phyloP scores from a whole-genome alignment of 2,113 vertebrate genomes.

The Lamprologus lemairii region DNA sequence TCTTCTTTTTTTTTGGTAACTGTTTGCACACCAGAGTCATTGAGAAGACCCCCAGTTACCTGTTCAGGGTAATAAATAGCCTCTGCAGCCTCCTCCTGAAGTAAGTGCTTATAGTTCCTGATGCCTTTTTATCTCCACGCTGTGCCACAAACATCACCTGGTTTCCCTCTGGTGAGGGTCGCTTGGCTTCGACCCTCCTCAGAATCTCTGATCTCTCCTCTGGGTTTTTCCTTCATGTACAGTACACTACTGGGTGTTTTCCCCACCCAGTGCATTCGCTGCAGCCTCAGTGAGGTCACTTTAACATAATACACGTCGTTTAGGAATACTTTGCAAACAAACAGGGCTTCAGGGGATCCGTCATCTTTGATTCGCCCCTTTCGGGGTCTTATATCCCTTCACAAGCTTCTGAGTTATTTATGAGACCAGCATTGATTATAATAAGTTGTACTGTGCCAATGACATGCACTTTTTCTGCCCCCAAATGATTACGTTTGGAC shows the following conservation, averaged over 20 bases:
- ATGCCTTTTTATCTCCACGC: constrained; percentile 49
- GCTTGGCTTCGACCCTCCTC: not conserved
- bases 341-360: constrained; percentile 43
- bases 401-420: constrained; percentile 65
- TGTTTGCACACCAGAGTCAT: constrained; percentile 22
- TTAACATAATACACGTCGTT: constrained; percentile 51
- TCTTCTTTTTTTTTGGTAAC: not conserved
- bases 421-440: constrained; percentile 56
- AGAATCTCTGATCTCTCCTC: constrained; percentile 41
- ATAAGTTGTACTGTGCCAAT: constrained; percentile 59
- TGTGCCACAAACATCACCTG: constrained; percentile 34
- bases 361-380: constrained; percentile 47
- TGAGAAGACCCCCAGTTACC: not conserved
- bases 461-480: constrained; percentile 64
- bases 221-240: constrained; percentile 50
- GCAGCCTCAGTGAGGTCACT: constrained; percentile 76
- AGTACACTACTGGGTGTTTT: constrained; percentile 68
- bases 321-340: constrained; percentile 45
- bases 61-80: constrained; percentile 12
- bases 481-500: constrained; percentile 61
- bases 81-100: not conserved
- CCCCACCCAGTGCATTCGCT: constrained; percentile 61
- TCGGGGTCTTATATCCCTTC: constrained; percentile 14
- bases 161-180: constrained; percentile 28
- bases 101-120: constrained; percentile 46